These are phyloP conservation scores for Peromyscus nudipes DNA, from an alignment of 2,797 vertebrate species.

Conservation along the genomic window DNA sequence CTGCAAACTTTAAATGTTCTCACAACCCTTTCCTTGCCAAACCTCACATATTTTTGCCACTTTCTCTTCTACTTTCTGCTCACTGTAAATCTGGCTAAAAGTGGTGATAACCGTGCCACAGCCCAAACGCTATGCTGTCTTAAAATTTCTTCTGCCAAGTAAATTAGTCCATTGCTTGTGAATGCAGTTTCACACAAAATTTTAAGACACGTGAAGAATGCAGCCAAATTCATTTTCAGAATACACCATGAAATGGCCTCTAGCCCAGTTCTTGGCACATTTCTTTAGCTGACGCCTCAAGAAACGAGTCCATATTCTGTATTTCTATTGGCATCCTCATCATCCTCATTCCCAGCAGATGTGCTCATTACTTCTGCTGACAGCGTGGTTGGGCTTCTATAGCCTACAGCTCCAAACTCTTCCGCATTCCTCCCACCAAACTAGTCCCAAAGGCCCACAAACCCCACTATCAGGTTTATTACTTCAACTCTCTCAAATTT, in stretches of 20 bases:
- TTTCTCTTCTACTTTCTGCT: conserved; percentile 10
- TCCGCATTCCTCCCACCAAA: not conserved
- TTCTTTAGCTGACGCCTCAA: not conserved
- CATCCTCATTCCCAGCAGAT: not conserved
- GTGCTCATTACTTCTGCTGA: not conserved
- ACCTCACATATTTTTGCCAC: not conserved
- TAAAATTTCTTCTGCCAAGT: conserved; percentile 15
- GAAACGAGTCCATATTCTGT: not conserved
- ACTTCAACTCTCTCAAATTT: not conserved
- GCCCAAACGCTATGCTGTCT: conserved; percentile 15
- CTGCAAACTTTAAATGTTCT: not conserved
- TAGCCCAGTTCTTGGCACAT: not conserved
- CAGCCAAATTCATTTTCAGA: not conserved
- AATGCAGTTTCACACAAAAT: not conserved
- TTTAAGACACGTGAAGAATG: not conserved
- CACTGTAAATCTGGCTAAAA: conserved; percentile 26
- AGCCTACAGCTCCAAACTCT: not conserved
- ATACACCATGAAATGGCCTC: not conserved
- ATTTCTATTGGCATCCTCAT: not conserved
- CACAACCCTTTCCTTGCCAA: not conserved
- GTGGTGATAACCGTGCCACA: not conserved
- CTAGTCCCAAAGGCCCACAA: not conserved
- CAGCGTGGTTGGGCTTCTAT: not conserved
- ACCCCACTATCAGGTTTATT: not conserved
- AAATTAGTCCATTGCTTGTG: not conserved